Conservation (phyloP, 2,797 vertebrate species). For the Protosalanx chinensis region DNA sequence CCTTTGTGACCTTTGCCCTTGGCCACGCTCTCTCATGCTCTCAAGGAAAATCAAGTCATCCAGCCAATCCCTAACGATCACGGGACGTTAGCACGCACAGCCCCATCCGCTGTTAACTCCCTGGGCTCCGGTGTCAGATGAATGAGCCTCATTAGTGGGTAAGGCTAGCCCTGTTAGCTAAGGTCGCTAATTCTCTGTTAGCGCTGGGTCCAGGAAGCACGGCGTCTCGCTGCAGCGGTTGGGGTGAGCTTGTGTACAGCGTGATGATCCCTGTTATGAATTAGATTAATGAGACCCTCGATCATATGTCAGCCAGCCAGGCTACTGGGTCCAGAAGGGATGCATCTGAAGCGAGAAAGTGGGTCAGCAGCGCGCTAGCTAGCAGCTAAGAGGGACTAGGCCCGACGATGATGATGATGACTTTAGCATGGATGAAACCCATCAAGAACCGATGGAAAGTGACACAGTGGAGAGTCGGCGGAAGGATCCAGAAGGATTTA, state of each 20-base stretch:
- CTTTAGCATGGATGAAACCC: background rate
- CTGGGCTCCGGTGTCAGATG: slow-evolving; percentile 33
- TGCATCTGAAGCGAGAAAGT: slow-evolving; percentile 30
- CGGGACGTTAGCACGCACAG: background rate
- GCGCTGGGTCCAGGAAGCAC: slow-evolving; percentile 34
- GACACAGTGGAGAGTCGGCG: background rate
- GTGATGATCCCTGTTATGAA: slow-evolving; percentile 49
- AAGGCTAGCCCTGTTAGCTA: slow-evolving; percentile 31
- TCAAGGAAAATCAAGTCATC: background rate
- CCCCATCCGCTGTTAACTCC: slow-evolving; percentile 1
- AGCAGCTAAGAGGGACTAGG: background rate
- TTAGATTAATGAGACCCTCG: slow-evolving; percentile 54
- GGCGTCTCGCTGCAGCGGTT: slow-evolving; percentile 12
- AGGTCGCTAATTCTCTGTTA: slow-evolving; percentile 33
- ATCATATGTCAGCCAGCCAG: slow-evolving; percentile 40
- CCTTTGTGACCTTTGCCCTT: too few relatives aligned
- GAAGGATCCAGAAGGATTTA: background rate
- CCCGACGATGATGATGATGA: slow-evolving; percentile 4
- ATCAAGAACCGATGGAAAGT: background rate
- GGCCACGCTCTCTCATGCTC: too few relatives aligned
- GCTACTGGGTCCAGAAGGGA: slow-evolving; percentile 17
- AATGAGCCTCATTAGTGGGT: slow-evolving; percentile 49
- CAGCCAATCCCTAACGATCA: background rate
- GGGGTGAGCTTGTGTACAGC: slow-evolving; percentile 34
- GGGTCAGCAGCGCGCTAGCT: slow-evolving; percentile 21